Percentiles rank a stretch among this genome's conserved stretches.
Evolutionary conservation across 2,888 invertebrate genomes (phyloP).

Genomic region (Pristionchus japonicus): DNA sequence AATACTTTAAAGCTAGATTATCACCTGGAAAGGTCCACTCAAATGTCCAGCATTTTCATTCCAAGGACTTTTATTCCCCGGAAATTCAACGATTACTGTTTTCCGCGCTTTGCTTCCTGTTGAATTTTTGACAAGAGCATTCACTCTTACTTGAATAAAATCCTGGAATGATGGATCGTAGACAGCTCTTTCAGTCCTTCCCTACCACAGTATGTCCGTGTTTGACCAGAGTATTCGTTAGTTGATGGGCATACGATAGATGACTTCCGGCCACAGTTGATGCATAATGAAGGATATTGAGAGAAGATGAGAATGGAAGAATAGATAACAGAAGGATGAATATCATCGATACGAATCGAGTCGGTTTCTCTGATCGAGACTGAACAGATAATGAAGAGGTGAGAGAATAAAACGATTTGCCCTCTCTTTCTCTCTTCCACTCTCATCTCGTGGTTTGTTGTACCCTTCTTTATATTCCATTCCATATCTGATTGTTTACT

Average conservation of each 20-base stretch:
- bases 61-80: background rate
- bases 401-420: background rate
- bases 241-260: slow-evolving; percentile 1
- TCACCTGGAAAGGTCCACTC: background rate
- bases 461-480: background rate
- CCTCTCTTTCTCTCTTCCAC: background rate
- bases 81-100: background rate
- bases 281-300: background rate
- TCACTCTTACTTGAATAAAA: background rate
- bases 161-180: background rate
- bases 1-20: background rate
- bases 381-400: background rate
- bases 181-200: background rate
- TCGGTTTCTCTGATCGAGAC: background rate
- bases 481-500: slow-evolving; percentile 10
- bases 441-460: background rate
- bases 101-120: background rate
- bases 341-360: background rate
- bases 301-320: background rate
- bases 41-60: background rate
- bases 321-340: background rate
- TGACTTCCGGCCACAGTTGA: background rate
- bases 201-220: slow-evolving; percentile 18
- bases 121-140: background rate
- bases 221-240: background rate